Evolutionary conservation across 2,888 invertebrate species (phyloP), one percentile per base, ranked within the genome.

Genomic region (Cyclophora albipunctata): DNA sequence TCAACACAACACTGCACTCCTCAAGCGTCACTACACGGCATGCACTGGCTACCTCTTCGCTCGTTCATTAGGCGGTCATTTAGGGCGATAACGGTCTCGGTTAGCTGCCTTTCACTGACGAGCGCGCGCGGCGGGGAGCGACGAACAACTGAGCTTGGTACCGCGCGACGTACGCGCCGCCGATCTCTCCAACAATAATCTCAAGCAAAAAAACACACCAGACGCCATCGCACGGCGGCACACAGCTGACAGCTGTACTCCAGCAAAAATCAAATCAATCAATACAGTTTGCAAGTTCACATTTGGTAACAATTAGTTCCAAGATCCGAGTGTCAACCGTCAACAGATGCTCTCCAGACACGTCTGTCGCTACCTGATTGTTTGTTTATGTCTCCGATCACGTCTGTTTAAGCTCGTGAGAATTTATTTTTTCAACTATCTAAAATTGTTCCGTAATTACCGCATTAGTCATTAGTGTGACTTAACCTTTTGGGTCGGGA

Each of bases 1-100:
- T 84, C 63, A 78, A 83, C 82, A 82, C 83, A 78, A 80, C 86
- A 84, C 85, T 82, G 81, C 86, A 85, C 84, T 86, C 81, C 82
- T 82, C 84, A 67, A 73, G 67, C 66, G 73, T 75, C 85, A 84
- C 80, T 73, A 37, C 82, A 84, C 83, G 72, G 73, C 84, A 86
- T 85, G 86, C 84, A 80, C 78, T 75, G 77, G 80, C 81, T 86
- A 87, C 86, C 87, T 87, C 72, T 78, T 69, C 82, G 81, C 69
- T 76, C 83, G 83, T 86, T 80, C 86, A 87, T 87, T 81, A 81
- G 84, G 64, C 75, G 76, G 75, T 84, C 86, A 86, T 86, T 83
- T 80, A 78, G 82, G 83, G 78, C 84, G 82, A 77, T 84, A 85
- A 85, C 84, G 84, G 84, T 85, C 67, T 59, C 63, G 42, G 48